Evolutionary conservation across 2,888 invertebrate species (phyloP).

Genomic region (Erpobdella octoculata): DNA sequence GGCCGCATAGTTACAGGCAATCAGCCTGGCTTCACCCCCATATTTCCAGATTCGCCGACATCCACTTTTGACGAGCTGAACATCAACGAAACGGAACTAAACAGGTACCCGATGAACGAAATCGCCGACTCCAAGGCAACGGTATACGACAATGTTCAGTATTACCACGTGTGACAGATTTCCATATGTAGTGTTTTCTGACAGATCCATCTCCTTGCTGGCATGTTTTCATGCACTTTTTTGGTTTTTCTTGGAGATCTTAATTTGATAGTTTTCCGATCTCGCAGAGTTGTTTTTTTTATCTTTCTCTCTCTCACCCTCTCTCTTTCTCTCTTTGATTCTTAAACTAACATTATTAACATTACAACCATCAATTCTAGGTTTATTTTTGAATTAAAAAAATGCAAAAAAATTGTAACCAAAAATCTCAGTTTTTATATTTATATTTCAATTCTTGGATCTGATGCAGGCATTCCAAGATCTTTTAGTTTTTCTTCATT

Average conservation of each 20-base stretch:
- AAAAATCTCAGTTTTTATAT: no score
- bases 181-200: no score
- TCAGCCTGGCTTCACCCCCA: background rate
- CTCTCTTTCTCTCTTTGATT: background rate
- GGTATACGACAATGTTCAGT: constrained; percentile 37
- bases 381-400: background rate
- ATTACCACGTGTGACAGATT: constrained; percentile 28
- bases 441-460: no score
- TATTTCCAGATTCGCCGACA: background rate
- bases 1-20: constrained; percentile 1
- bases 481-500: constrained; percentile 61
- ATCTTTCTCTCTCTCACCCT: background rate
- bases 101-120: background rate
- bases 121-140: constrained; percentile 33
- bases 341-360: background rate
- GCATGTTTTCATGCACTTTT: no score
- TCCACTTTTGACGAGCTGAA: background rate
- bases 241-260: no score
- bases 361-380: background rate
- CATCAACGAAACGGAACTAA: background rate
- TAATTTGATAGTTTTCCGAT: no score
- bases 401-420: no score
- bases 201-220: no score
- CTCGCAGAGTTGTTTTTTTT: background rate
- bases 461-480: no score